Base-by-base conservation (phyloP, 2,113 vertebrate species). In the Nicator chloris region DNA sequence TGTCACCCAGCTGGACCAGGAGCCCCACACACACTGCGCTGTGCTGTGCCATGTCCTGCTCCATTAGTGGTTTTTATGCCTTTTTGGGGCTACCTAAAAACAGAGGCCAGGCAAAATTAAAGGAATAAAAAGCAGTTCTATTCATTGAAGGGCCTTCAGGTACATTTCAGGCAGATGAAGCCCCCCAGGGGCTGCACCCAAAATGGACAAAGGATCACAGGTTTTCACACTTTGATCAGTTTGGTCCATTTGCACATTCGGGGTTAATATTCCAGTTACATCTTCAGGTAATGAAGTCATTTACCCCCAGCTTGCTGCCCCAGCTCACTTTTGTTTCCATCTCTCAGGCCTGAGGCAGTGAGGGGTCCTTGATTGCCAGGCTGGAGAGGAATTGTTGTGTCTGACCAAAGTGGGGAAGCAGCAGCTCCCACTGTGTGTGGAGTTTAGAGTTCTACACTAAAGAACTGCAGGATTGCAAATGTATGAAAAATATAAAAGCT, bases 131-230 rank as follows among this genome's bases (percentile, higher is more conserved):
- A 39, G 9, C 45, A 26, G 35, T 6, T 31, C 0, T 24, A 5
- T 76, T 39, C 24, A 60, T 31, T 11, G 15, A 47, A 37, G 15
- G 31, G 3, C 9, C 8, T 30, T 37, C 54, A 59, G 72, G 21
- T 18, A 60, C 54, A 24, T 47, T 37, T 59, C 0, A 1, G 20
- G 9, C 42, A 30, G 54, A 23, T 0, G 0, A 47, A 75, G 15
- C 6, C 40, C 33, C 13, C 40, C 71, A 57, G 14, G 26, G 14
- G 2, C 26, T 47, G 3, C 42, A 59, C 9, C 11, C n/a, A 59
- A 47, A 59, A 37, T 54, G 51, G 6, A 53, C 3, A 0, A 13
- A 1, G 2, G 33, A 19, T 45, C 53, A 35, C 2, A 1, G 10
- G 14, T 27, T 59, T 44, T 13, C 54, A 59, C 26, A 75, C 14